Evolutionary conservation across 2,113 vertebrate species (phyloP), one percentile per base, ranked within the genome.

Genomic region (Jacana jacana): DNA sequence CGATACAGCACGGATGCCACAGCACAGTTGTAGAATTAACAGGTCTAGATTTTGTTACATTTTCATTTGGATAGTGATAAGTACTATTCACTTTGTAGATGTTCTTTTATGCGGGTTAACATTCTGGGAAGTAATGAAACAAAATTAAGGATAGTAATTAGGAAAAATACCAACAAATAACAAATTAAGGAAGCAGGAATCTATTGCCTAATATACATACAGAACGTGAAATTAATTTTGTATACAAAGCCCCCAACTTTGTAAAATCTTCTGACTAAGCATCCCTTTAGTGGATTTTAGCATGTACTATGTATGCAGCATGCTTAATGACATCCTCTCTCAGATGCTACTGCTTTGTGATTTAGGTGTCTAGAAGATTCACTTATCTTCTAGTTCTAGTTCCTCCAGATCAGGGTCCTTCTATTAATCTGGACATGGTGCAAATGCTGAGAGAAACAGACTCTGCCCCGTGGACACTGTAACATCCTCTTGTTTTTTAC

Each of bases 111-210:
- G 52, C 51, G 37, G 68, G 51, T 88, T 70, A 81, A 81, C 48
- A 39, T 24, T 54, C 37, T 48, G 40, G 52, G 54, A 95, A 93
- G 63, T 54, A 88, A 86, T 35, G 48, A 86, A 91, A 84, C 44
- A 84, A 78, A 95, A 96, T 89, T 85, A 89, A 82, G 64, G 37
- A 48, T 12, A 73, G 28, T 54, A 93, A 95, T 95, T 91, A 79
- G 49, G 60, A 69, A 93, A 95, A 78, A 79, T 42, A 14, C 79
- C 90, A 95, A 75, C 54, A 94, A 93, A 63, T 83, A 94, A 78
- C 39, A 76, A 83, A 88, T 92, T 85, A 73, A 91, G 61, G 40
- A 86, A 90, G 61, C 20, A 81, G 51, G 68, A 86, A 91, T 86
- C 85, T 63, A 75, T 46, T 86, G 78, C 20, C 64, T 93, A 80